phyloP scores from a whole-genome alignment of 2,797 vertebrate species.

The Enteromius radiatus region DNA sequence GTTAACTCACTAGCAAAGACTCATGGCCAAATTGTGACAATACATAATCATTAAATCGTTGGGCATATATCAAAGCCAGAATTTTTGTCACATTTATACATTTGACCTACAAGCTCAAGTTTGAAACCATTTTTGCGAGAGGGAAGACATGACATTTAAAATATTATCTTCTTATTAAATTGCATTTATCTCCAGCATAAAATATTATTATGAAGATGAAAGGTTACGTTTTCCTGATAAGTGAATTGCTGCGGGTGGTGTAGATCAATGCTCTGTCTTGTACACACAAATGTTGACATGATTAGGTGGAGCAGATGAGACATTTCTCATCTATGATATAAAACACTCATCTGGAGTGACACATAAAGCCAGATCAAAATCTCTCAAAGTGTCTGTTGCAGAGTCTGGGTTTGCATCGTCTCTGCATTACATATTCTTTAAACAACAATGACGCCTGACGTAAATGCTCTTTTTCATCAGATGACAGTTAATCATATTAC shows the following conservation, averaged over 20 bases:
- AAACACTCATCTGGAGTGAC: conserved; percentile 49
- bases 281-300: neutral
- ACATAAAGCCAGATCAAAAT: conserved; percentile 50
- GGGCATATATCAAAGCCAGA: neutral
- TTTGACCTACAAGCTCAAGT: neutral
- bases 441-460: conserved; percentile 36
- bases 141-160: neutral
- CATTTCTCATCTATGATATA: conserved; percentile 45
- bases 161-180: neutral
- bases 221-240: neutral
- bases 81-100: neutral
- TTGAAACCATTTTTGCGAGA: neutral
- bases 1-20: neutral
- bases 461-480: conserved; percentile 28
- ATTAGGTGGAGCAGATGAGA: conserved; percentile 25
- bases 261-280: neutral
- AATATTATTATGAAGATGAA: neutral
- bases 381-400: conserved; percentile 40
- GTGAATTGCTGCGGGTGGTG: neutral
- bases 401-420: conserved; percentile 52
- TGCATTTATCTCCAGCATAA: neutral
- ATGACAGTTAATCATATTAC: conserved; percentile 37
- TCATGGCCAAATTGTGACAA: neutral
- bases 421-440: conserved; percentile 39
- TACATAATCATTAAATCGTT: neutral